Base-by-base conservation (phyloP, 2,113 vertebrate species). In the Heliornis fulica region DNA sequence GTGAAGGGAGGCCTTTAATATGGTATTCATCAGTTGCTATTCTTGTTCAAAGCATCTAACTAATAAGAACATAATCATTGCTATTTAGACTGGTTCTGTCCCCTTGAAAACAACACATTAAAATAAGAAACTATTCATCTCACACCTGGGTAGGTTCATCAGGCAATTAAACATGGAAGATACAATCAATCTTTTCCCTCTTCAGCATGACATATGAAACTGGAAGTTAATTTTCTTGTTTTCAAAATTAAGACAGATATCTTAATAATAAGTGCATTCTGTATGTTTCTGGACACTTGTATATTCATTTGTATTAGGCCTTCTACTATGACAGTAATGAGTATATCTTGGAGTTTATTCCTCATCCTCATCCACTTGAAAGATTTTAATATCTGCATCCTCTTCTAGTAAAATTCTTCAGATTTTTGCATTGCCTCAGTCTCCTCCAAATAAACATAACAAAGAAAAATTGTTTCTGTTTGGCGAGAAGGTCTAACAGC, bases 41-140 rank as follows among this genome's bases (percentile, higher is more conserved):
- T 96, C 94, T 97, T 95, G 79, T 91, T 94, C 78, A 95, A 96
- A 97, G 69, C 70, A 59, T 80, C 48, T 91, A 94, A 86, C 72
- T 94, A 91, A 80, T 93, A 95, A 94, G 92, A 94, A 82, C 78
- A 65, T 87, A 95, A 94, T 91, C 66, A 69, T 81, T 80, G 70
- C 50, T 68, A 61, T 94, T 94, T 95, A 96, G 83, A 95, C 71
- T 90, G 72, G 56, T 34, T 76, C 81, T 94, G 64, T 16, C 11
- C 53, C 29, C 70, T 96, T 86, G 56, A 85, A 97, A 97, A 79
- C 43, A 97, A 94, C 93, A 83, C 53, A 76, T 89, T 74, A 80
- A 96, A 95, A 92, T 94, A 96, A 94, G 72, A 94, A 97, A 89
- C 71, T 51, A 88, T 95, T 96, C 51, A 90, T 97, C 56, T 76